phyloP scores from a whole-genome alignment of 2,113 vertebrate genomes.

The Phasianus colchicus region DNA sequence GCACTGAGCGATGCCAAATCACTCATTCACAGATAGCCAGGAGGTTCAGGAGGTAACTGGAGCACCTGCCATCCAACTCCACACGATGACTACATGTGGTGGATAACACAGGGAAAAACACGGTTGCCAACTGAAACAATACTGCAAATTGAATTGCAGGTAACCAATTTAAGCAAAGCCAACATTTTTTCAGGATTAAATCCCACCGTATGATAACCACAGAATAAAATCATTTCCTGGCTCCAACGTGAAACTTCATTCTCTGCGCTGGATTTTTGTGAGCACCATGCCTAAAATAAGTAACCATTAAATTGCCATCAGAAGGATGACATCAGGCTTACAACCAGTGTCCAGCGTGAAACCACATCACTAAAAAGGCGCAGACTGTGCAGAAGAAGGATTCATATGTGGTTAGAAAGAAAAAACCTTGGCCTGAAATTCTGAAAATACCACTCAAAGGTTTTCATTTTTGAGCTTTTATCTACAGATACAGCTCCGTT shows the following conservation, averaged over 20 bases:
- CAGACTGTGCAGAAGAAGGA: background rate
- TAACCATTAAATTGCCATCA: background rate
- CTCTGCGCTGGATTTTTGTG: rapidly evolving
- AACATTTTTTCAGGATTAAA: background rate
- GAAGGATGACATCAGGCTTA: background rate
- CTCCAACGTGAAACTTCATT: rapidly evolving
- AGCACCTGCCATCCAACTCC: background rate
- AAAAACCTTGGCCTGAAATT: background rate
- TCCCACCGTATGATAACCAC: background rate
- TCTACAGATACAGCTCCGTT: background rate
- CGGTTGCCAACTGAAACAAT: background rate
- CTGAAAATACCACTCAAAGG: background rate
- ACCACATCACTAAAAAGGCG: background rate
- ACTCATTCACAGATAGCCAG: background rate
- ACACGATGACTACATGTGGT: rapidly evolving
- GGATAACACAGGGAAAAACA: background rate
- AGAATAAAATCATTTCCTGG: background rate
- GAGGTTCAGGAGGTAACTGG: background rate
- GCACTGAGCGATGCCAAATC: background rate
- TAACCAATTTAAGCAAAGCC: background rate
- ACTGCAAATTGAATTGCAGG: background rate
- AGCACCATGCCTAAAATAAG: rapidly evolving
- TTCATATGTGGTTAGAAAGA: background rate
- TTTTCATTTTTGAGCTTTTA: background rate
- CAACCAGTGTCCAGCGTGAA: background rate